Conservation (phyloP, 1,140 invertebrate genomes). For the Dendroctonus ponderosae region DNA sequence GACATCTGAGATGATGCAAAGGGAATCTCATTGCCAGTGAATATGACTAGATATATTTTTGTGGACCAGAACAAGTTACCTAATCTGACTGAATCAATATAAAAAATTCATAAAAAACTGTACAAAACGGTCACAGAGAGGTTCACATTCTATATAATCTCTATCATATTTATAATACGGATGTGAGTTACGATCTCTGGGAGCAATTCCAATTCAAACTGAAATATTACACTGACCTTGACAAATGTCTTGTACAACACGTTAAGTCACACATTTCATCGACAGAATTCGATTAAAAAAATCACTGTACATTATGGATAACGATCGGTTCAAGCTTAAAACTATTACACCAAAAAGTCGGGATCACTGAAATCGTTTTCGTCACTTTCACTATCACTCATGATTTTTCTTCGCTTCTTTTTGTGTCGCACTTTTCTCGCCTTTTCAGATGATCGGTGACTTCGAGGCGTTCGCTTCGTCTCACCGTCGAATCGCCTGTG, state of each 20-base stretch:
- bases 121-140: conserved; percentile 40
- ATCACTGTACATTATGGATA: conserved; percentile 41
- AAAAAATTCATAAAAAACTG: conserved; percentile 42
- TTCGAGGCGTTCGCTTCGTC: conserved; percentile 55
- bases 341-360: conserved; percentile 59
- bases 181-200: conserved; percentile 38
- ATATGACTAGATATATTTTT: conserved; percentile 20
- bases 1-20: too few species aligned
- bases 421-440: conserved; percentile 68
- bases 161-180: conserved; percentile 42
- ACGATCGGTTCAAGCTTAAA: neutral
- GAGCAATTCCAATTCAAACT: conserved; percentile 19
- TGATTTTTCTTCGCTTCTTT: conserved; percentile 63
- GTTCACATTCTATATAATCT: conserved; percentile 41
- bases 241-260: too few species aligned
- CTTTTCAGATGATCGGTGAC: conserved; percentile 60
- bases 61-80: conserved; percentile 19
- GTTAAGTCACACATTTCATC: too few species aligned
- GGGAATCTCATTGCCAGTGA: neutral
- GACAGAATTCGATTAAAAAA: conserved; percentile 6
- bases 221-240: too few species aligned
- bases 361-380: conserved; percentile 70
- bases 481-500: conserved; percentile 53
- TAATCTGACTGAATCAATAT: conserved; percentile 30
- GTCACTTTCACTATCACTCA: conserved; percentile 57